Percentiles rank a stretch among this genome's conserved stretches.
phyloP scores from a whole-genome alignment of 2,113 vertebrate genomes.

The Tetrao urogallus region DNA sequence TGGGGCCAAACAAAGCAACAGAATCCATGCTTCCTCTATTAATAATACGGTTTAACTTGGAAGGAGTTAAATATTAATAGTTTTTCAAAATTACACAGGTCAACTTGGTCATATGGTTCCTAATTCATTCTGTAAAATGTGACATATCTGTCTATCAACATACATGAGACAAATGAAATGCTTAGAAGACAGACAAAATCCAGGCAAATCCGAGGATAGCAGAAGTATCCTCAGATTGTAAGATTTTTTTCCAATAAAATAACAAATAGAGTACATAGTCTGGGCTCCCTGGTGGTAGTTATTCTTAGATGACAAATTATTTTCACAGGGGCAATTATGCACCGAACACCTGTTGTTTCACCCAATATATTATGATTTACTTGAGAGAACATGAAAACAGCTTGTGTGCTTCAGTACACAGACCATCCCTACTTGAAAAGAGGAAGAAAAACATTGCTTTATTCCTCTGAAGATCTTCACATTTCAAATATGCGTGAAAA shows the following conservation, averaged over 20 bases:
- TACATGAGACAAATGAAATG: neutral
- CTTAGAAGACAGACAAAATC: neutral
- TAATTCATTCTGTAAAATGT: neutral
- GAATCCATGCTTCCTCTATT: neutral
- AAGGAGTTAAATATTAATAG: neutral
- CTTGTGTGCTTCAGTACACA: conserved; percentile 14
- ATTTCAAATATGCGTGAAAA: conserved; percentile 1
- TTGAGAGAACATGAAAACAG: conserved; percentile 39
- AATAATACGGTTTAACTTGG: neutral
- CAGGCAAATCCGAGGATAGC: neutral
- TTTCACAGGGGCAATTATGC: conserved; percentile 43
- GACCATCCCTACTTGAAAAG: neutral
- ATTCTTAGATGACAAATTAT: neutral
- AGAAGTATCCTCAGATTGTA: neutral
- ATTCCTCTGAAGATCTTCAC: neutral
- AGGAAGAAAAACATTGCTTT: neutral
- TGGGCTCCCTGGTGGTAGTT: neutral
- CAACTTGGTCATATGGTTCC: neutral
- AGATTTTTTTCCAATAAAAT: accelerated
- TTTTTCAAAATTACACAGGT: neutral
- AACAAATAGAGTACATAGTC: neutral
- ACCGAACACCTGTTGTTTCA: conserved; percentile 35
- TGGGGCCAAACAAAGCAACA: neutral
- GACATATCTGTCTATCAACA: neutral
- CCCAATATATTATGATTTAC: conserved; percentile 30